Evolutionary conservation across 2,113 vertebrate genomes (phyloP).

Genomic region (Lophochroa leadbeateri): DNA sequence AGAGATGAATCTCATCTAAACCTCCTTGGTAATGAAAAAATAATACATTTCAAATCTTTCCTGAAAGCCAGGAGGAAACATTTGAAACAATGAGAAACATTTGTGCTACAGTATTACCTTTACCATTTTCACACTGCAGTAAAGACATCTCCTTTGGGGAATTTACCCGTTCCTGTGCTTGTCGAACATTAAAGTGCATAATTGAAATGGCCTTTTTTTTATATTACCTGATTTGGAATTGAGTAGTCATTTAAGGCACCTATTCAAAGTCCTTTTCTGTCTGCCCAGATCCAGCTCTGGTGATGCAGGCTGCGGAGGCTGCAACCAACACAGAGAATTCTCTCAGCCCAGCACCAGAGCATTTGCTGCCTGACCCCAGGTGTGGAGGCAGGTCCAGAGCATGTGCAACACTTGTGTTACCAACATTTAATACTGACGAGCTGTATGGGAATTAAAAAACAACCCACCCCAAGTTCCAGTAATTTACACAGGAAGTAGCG

Average conservation of each 20-base stretch:
- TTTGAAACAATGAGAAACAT: not conserved
- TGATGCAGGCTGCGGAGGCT: not conserved
- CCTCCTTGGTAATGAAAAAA: not conserved
- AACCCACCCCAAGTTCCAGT: rapidly evolving
- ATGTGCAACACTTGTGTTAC: not conserved
- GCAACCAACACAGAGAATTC: not conserved
- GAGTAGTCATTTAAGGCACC: not conserved
- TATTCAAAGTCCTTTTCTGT: not conserved
- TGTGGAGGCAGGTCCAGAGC: not conserved
- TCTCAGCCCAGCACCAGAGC: not conserved
- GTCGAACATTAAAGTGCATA: not conserved
- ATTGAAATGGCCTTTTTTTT: not conserved
- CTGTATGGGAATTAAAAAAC: not conserved
- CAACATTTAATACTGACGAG: not conserved
- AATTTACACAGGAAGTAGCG: not conserved
- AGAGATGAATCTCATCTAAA: not conserved
- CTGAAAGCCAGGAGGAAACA: not conserved
- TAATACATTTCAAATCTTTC: not conserved
- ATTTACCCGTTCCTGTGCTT: not conserved
- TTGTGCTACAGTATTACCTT: not conserved
- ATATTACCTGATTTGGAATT: not conserved
- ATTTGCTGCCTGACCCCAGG: not conserved
- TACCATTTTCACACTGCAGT: not conserved
- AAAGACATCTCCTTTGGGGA: not conserved
- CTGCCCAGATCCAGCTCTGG: not conserved